Base-by-base conservation (phyloP, 2,113 vertebrate species). In the Rhineura floridana region DNA sequence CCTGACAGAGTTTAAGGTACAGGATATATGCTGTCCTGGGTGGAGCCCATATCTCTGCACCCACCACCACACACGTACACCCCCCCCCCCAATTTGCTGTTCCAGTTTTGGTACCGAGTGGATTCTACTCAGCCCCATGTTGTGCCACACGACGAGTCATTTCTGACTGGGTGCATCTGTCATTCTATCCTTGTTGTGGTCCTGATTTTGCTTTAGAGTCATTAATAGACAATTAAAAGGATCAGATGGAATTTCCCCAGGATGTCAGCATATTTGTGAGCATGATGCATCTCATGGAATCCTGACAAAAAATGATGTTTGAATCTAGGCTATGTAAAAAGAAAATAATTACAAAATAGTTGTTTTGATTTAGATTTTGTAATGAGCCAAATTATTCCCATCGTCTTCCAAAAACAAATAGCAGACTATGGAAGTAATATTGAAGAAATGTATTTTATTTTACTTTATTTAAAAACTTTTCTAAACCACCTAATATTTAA, bases 161-260 rank as follows among this genome's bases (percentile, higher is more conserved):
- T 46, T 67, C 30, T 83, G 17, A 21, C 17, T 15, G 63, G 62
- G 28, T 83, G 42, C 46, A 33, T 25, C 28, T 81, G 39, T 48
- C 46, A 48, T 19, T 39, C 48, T 17, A 55, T 6, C 39, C 30
- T 77, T 33, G 10, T 76, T 77, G 62, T 48, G 28, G 15, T 3
- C 44, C 59, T 78, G 59, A 85, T 39, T 63, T 65, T 85, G 62
- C 25, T 46, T 85, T 62, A 44, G 39, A 63, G 21, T 23, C 30
- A 11, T 85, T 85, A 76, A 33, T 46, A 76, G 44, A 42, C 84
- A 76, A 3, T n/a, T 59, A 76, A 85, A 76, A 85, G 9, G 70
- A 85, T 76, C 52, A 76, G 84, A 85, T 85, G 72, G 52, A 85
- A 44, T 76, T 76, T 85, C 84, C 84, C 52, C 84, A 85, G 52